A percentile compares a stretch with the other conserved stretches of the same genome.
phyloP scores from a whole-genome alignment of 2,888 invertebrate genomes.

The Sinelater perroti region DNA sequence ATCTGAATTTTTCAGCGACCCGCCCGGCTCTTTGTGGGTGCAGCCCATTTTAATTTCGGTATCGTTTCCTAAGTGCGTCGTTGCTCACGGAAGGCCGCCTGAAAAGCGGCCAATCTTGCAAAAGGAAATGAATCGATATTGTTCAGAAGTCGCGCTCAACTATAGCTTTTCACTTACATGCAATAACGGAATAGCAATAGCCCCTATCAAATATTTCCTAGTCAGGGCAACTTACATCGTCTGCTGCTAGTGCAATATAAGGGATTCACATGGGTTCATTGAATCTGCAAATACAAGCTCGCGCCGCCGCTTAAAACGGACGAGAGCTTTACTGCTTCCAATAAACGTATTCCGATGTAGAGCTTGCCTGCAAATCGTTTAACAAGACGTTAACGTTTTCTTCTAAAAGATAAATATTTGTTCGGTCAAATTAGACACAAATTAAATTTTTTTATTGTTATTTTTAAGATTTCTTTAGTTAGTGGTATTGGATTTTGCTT shows the following conservation, averaged over 20 bases:
- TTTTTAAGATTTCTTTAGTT: no score
- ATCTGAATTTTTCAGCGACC: neutral
- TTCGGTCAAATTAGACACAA: no score
- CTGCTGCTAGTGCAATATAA: neutral
- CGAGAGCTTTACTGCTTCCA: conserved; percentile 1
- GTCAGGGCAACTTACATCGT: conserved; percentile 2
- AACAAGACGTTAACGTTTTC: no score
- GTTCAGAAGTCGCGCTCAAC: conserved; percentile 13
- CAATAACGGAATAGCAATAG: neutral
- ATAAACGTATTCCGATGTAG: no score
- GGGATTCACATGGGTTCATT: neutral
- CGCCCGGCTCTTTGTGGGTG: neutral
- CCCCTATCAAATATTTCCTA: conserved; percentile 1
- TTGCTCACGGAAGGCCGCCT: neutral
- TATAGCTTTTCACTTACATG: conserved; percentile 2
- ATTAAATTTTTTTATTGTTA: no score
- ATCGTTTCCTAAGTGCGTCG: conserved; percentile 15
- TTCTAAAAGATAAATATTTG: no score
- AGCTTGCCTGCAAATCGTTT: no score
- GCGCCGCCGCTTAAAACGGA: neutral
- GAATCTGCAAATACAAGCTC: neutral
- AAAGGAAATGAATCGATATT: conserved; percentile 19
- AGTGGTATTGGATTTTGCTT: no score
- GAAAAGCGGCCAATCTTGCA: conserved; percentile 1
- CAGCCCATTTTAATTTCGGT: conserved; percentile 8